Conservation (phyloP, 2,888 invertebrate genomes). For the Neelides folsomi region DNA sequence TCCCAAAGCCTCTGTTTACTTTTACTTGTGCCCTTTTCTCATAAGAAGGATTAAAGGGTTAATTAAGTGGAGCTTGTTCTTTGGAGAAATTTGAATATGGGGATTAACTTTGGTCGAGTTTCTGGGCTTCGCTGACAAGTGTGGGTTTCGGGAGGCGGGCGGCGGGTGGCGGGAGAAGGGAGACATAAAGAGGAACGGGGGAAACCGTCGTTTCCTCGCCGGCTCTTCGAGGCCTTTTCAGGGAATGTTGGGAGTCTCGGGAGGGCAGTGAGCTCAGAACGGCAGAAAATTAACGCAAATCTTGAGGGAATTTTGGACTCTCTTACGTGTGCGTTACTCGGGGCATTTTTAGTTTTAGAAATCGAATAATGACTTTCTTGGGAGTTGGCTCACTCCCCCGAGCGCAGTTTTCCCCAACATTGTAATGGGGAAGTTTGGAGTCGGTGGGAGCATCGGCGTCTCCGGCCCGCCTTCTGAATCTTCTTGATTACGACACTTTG, state of each 20-base stretch:
- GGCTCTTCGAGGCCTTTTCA: neutral
- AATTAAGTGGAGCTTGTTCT: no score
- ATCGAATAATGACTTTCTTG: constrained; percentile 35
- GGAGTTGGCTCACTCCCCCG: constrained; percentile 31
- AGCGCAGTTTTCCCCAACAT: constrained; percentile 34
- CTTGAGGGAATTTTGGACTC: constrained; percentile 33
- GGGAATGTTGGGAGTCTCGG: constrained; percentile 39
- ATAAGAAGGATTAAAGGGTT: no score
- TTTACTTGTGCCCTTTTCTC: neutral
- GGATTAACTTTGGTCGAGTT: no score
- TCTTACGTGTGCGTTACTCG: constrained; percentile 32
- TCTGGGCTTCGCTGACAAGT: neutral
- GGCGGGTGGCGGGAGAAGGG: constrained; percentile 5
- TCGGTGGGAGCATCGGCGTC: constrained; percentile 32
- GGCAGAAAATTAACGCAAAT: constrained; percentile 60
- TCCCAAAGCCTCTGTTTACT: neutral
- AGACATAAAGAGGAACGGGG: neutral
- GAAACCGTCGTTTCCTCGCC: neutral
- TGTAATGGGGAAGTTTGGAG: constrained; percentile 33
- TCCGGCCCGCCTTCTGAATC: constrained; percentile 33
- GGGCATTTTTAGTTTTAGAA: constrained; percentile 35
- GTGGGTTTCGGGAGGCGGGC: neutral
- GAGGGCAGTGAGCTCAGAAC: constrained; percentile 60
- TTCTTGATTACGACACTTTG: constrained; percentile 34
- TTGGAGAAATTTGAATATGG: no score